Evolutionary conservation across 2,113 vertebrate genomes (phyloP), one percentile per base, ranked within the genome.

Genomic region (Corythornis cristatus): DNA sequence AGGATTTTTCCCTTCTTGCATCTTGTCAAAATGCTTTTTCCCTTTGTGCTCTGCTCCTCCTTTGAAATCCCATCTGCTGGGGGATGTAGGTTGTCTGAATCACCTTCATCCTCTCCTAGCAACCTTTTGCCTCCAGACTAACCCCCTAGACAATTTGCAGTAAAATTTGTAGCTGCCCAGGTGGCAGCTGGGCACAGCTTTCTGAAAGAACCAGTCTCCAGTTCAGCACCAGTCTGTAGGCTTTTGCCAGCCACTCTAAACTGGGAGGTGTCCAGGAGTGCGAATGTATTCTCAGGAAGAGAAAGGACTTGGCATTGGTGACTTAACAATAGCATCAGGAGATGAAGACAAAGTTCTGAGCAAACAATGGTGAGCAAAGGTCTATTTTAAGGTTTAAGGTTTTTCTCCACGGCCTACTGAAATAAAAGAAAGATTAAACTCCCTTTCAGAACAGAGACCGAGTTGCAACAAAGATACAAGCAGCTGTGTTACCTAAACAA

Each of bases 51-150:
- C 51, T 82, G 9, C 57, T 90, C 33, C 58, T 90, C 61, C 81
- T 85, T 87, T 89, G 62, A 91, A 66, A 65, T 23, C 21, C 31
- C 53, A 79, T 65, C 88, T 92, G 58, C 46, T 37, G 37, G 37
- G 37, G 37, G 37, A 37, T 37, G 62, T 9, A 87, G 33, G 77
- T 54, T 76, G 66, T 17, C 70, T 78, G 86, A 93, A 92, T 83
- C 86, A 87, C 77, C 81, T 90, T 46, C 74, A 82, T n/a, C 58
- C 83, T 93, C 84, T 84, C 94, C 89, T 89, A 95, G 89, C 81
- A 94, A 95, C 89, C 84, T 94, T 85, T 79, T 89, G 54, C 89
- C 85, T 92, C 71, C 75, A 76, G 89, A 83, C 64, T 67, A 91
- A 70, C 56, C 46, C 56, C 84, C 75, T 67, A 26, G 87, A 62